phyloP scores from a whole-genome alignment of 2,888 invertebrate genomes.

The Cylloceria caligata region DNA sequence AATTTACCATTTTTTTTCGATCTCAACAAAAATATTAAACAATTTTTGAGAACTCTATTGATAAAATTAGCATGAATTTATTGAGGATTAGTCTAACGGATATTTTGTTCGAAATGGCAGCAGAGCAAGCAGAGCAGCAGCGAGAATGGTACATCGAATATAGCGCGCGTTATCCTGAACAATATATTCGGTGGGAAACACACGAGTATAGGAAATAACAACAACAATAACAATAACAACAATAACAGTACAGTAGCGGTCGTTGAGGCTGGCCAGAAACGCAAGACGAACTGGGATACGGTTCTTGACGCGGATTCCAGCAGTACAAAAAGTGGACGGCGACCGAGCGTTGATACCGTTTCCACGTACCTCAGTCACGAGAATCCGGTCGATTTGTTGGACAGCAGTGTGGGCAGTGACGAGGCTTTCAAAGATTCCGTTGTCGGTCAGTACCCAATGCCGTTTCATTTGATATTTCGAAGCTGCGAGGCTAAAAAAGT shows the following conservation, averaged over 20 bases:
- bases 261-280: slow-evolving; percentile 77
- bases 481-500: neutral
- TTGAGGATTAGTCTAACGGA: neutral
- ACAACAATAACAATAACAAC: slow-evolving; percentile 72
- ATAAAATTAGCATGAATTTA: slow-evolving; percentile 3
- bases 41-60: neutral
- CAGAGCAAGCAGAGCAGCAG: slow-evolving; percentile 80
- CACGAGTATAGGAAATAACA: slow-evolving; percentile 75
- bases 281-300: slow-evolving; percentile 82
- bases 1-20: slow-evolving; percentile 50
- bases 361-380: slow-evolving; percentile 95
- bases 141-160: slow-evolving; percentile 87
- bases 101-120: slow-evolving; percentile 29
- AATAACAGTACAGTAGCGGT: slow-evolving; percentile 74
- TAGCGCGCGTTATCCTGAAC: slow-evolving; percentile 92
- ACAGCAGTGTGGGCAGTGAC: slow-evolving; percentile 90
- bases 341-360: slow-evolving; percentile 95
- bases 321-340: slow-evolving; percentile 91
- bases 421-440: slow-evolving; percentile 88
- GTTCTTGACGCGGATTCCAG: slow-evolving; percentile 89
- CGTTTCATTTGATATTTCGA: neutral
- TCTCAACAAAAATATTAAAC: neutral
- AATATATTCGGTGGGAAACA: slow-evolving; percentile 90
- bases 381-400: slow-evolving; percentile 90
- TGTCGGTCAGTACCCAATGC: slow-evolving; percentile 82